Base-by-base conservation (phyloP, 2,113 vertebrate genomes). In the Myiozetetes cayanensis region DNA sequence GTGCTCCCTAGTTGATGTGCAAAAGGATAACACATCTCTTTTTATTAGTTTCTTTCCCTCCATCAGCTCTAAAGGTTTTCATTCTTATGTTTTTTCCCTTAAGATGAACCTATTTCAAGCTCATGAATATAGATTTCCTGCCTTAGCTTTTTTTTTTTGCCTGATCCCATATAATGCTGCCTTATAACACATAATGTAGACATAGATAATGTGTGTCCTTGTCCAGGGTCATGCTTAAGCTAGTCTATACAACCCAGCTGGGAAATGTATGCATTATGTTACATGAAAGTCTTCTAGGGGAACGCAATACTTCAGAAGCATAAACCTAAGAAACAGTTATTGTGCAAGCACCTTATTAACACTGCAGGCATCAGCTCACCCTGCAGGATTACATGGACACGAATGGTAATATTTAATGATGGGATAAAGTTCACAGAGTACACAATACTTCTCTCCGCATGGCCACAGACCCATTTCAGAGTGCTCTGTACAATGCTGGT, bases 1-100 rank as follows among this genome's bases (percentile, higher is more conserved):
- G 97, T 98, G 76, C 44, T 93, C 25, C 86, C 90, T 22, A 50
- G 37, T 13, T 95, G 91, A 97, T 52, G 31, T 52, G 23, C 56
- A 58, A 43, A 52, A 84, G 28, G 37, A 22, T 28, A 61, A 50
- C 3, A 1, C 14, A 24, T 46, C 35, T 67, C 39, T 41, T 82
- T 53, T 53, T 47, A 4, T 82, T 47, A 8, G 41, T 55, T 10
- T 27, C 30, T 62, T 68, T 55, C 25, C n/a, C 8, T 9, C 25
- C 17, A 39, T 46, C 56, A 85, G 9, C 53, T 73, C 52, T 66
- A 58, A 75, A 67, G 43, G 25, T 6, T 71, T 83, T 44, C 79
- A 39, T 55, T 68, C 39, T 50, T 41, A 14, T 9, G 6, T 52
- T 41, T 86, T 72, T 53, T 8, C 8, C 7, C 7, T 41, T 37